These are phyloP conservation scores for Trilocha varians DNA, from an alignment of 2,888 invertebrate species.

Conservation along the genomic window DNA sequence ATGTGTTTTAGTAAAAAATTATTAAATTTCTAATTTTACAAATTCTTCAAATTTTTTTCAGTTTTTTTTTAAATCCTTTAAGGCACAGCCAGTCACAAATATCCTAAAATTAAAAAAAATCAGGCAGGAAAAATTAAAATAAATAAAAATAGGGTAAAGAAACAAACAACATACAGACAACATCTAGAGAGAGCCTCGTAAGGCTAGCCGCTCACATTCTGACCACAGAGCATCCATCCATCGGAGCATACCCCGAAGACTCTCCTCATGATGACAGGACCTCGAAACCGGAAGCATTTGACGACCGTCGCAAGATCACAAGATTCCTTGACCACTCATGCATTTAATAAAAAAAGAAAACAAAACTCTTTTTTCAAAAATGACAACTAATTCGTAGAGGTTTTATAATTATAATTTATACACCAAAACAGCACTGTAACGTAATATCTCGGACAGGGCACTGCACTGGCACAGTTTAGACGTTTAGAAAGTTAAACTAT, in stretches of 20 bases:
- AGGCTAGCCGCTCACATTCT: conserved; percentile 64
- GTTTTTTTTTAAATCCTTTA: no score
- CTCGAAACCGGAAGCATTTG: neutral
- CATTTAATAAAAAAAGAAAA: neutral
- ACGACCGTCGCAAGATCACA: neutral
- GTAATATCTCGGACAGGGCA: conserved; percentile 15
- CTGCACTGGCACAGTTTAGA: conserved; percentile 29
- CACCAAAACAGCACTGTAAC: neutral
- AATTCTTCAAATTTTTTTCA: no score
- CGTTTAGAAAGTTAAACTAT: conserved; percentile 29
- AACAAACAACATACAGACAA: conserved; percentile 66
- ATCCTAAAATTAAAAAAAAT: neutral
- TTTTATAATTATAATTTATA: neutral
- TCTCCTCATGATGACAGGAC: conserved; percentile 51
- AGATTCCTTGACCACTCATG: neutral
- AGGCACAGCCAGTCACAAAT: no score
- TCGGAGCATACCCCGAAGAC: conserved; percentile 72
- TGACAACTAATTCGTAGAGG: neutral
- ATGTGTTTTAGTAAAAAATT: no score
- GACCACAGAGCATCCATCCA: conserved; percentile 66
- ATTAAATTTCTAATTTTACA: no score
- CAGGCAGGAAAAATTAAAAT: conserved; percentile 8
- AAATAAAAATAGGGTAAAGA: conserved; percentile 29
- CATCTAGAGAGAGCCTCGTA: conserved; percentile 56
- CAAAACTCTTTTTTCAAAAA: neutral